phyloP scores from a whole-genome alignment of 1,140 invertebrate genomes.

The Pogonomyrmex barbatus region DNA sequence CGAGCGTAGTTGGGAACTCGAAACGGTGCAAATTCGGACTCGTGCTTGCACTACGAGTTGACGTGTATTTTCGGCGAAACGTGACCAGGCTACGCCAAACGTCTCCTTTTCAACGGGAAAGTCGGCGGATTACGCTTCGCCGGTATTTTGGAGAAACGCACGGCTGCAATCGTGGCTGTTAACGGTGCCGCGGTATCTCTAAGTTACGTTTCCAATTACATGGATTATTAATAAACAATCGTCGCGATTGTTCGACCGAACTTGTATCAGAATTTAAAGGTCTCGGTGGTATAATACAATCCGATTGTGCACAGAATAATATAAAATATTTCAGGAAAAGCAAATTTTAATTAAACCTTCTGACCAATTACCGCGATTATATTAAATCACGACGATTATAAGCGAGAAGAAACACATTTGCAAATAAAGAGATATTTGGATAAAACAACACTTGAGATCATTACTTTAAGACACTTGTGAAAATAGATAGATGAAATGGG shows the following conservation, averaged over 20 bases:
- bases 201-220: background rate
- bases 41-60: constrained; percentile 25
- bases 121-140: background rate
- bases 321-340: background rate
- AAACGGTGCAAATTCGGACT: constrained; percentile 19
- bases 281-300: background rate
- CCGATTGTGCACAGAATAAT: background rate
- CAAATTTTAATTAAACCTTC: background rate
- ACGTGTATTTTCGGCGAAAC: constrained; percentile 57
- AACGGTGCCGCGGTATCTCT: background rate
- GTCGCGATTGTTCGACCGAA: background rate
- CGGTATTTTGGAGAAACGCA: background rate
- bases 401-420: no score
- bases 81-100: constrained; percentile 44
- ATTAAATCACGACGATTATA: no score
- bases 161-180: constrained; percentile 15
- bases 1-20: constrained; percentile 69
- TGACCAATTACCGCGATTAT: no score
- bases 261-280: background rate
- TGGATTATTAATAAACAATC: constrained; percentile 32
- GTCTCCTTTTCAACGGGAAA: constrained; percentile 52
- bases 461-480: no score
- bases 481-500: no score
- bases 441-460: no score
- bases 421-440: no score